Evolutionary conservation across 2,113 vertebrate genomes (phyloP).

Genomic region (Trematomus loennbergii): DNA sequence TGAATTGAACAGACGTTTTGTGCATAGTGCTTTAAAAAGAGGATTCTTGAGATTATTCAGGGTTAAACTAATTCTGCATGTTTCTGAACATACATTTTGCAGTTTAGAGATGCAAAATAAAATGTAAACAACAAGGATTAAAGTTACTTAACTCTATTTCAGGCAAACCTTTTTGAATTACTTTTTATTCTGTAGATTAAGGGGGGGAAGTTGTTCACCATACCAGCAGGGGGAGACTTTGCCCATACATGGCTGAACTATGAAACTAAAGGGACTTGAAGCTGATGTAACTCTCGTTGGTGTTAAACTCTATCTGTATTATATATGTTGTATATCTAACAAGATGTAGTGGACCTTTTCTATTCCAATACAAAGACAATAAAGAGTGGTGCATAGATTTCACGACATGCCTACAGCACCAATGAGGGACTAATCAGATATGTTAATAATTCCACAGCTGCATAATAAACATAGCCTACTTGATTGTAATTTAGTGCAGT

Average conservation of each 20-base stretch:
- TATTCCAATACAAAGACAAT: background rate
- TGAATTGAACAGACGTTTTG: background rate
- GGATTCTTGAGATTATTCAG: background rate
- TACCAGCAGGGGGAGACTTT: slow-evolving; percentile 71
- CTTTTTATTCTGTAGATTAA: background rate
- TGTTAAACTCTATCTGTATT: background rate
- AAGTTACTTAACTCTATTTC: too few relatives aligned
- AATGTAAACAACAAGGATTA: background rate
- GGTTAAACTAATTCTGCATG: background rate
- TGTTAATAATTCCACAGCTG: background rate
- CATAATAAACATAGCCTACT: slow-evolving; percentile 7
- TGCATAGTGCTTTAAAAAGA: background rate
- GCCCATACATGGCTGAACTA: slow-evolving; percentile 19
- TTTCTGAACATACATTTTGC: background rate
- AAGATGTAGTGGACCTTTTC: background rate
- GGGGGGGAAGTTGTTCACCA: background rate
- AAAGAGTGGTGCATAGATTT: background rate
- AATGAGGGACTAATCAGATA: background rate
- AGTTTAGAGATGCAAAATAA: background rate
- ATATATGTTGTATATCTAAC: background rate
- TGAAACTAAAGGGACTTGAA: background rate
- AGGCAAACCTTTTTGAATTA: too few relatives aligned
- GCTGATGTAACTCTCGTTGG: slow-evolving; percentile 26
- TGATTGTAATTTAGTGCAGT: slow-evolving; percentile 13
- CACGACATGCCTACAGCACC: background rate